These are phyloP conservation scores for Marasmarcha lunaedactyla DNA, from an alignment of 2,888 invertebrate genomes.

Conservation along the genomic window DNA sequence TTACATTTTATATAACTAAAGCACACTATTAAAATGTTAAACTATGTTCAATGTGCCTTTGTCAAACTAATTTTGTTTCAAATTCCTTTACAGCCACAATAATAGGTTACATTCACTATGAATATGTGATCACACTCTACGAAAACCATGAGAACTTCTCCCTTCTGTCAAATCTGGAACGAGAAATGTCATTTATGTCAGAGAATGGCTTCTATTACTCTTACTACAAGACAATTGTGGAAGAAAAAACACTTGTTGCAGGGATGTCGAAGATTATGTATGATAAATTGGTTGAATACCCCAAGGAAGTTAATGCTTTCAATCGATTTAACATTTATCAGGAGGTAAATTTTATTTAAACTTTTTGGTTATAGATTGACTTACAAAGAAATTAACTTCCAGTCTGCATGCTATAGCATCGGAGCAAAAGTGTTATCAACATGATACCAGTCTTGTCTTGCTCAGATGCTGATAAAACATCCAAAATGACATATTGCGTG, in stretches of 20 bases:
- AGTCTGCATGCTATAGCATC: no score
- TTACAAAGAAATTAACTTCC: no score
- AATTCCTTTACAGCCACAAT: constrained; percentile 58
- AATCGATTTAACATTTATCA: constrained; percentile 88
- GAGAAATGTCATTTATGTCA: constrained; percentile 87
- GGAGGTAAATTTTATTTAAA: constrained; percentile 82
- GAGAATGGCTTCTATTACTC: constrained; percentile 94
- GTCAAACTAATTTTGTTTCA: not conserved
- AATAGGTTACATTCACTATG: constrained; percentile 71
- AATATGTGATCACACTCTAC: constrained; percentile 79
- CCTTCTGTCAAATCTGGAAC: constrained; percentile 82
- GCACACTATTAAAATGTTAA: no score
- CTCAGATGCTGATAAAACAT: no score
- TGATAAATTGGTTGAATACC: constrained; percentile 85
- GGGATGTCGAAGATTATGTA: constrained; percentile 75
- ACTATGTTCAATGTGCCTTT: no score
- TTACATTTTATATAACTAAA: no score
- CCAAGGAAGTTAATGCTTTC: constrained; percentile 82
- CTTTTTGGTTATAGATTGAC: not conserved
- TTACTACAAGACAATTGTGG: constrained; percentile 85
- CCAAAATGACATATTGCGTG: no score
- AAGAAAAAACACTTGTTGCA: constrained; percentile 57
- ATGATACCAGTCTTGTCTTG: no score
- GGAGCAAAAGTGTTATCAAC: no score
- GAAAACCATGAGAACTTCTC: constrained; percentile 89